Base-by-base conservation (phyloP, 1,140 invertebrate genomes). In the Hylyphantes graminicola region DNA sequence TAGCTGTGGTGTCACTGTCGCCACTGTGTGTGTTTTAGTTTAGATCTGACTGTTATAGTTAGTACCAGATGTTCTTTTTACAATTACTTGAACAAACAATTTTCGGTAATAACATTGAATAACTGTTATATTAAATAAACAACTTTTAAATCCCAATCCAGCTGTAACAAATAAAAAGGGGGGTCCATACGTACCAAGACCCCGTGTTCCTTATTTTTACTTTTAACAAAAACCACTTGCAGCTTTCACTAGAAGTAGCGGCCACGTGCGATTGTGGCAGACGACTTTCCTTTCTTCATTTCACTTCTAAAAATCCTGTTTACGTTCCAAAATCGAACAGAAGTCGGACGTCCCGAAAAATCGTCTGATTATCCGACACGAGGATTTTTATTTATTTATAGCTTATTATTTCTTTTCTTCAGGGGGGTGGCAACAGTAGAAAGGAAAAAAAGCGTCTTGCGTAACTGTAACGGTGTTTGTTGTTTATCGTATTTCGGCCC, bases 131-230 rank as follows among this genome's bases (percentile, higher is more conserved):
- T 5, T 35, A 35, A 35, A 1, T 35, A 35, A 35, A 35, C 21
- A 51, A 19, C 13, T 65, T n/a, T n/a, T 53, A 70, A 53, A 48
- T 70, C 68, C 68, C 35, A 35, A 70, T 15, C 19, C 21, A 35
- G 68, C 68, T 53, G 35, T 35, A 35, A 35, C 35, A 35, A 35
- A 35, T 35, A 5, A 35, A 35, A 35, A 35, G 35, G 35, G 35
- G 35, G 35, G 35, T 35, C 35, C 12, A 12, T 59, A 54, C 11
- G 50, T 53, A 70, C 67, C 50, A 51, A 9, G 51, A 13, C 15
- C 35, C 48, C 68, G n/a, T 53, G 50, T 70, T 48, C 68, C 19
- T 70, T 70, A 80, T 65, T 80, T 80, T 80, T 80, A 80, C 68
- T 70, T 70, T 70, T 70, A 50, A 11, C 68, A 19, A 11, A 6